A percentile compares a stretch with the other conserved stretches of the same genome.
phyloP scores from a whole-genome alignment of 2,888 invertebrate genomes.

The Plusia festucae region DNA sequence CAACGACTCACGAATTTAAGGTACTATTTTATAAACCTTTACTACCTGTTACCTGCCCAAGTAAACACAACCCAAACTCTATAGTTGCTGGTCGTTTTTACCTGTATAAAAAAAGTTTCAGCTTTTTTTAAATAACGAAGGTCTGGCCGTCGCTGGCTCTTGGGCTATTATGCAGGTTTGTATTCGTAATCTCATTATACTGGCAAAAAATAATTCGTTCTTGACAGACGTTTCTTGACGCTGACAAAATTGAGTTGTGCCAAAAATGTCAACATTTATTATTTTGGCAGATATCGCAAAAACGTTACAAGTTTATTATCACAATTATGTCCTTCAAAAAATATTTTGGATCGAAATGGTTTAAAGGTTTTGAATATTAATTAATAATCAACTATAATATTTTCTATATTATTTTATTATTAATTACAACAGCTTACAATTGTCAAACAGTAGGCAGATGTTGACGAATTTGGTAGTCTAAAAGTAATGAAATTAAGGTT shows the following conservation, averaged over 20 bases:
- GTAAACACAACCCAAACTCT: no score
- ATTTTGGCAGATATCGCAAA: constrained; percentile 6
- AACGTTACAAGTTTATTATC: constrained; percentile 14
- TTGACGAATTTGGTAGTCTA: no score
- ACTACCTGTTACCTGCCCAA: no score
- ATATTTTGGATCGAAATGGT: constrained; percentile 37
- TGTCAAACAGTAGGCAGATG: no score
- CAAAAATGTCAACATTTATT: constrained; percentile 12
- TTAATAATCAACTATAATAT: background rate
- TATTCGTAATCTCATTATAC: background rate
- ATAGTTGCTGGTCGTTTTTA: no score
- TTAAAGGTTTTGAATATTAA: constrained; percentile 47
- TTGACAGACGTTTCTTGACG: constrained; percentile 14
- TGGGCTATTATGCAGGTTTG: no score
- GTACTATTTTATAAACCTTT: no score
- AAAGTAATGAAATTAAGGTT: no score
- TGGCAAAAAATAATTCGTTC: constrained; percentile 19
- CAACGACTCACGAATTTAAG: no score
- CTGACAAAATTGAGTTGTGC: background rate
- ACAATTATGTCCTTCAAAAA: constrained; percentile 53
- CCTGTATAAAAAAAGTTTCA: no score
- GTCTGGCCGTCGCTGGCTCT: no score
- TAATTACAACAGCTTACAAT: background rate
- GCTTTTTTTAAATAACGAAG: no score
- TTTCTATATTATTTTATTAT: background rate